Conservation (phyloP, 2,113 vertebrate species). For the Bombycilla garrulus region DNA sequence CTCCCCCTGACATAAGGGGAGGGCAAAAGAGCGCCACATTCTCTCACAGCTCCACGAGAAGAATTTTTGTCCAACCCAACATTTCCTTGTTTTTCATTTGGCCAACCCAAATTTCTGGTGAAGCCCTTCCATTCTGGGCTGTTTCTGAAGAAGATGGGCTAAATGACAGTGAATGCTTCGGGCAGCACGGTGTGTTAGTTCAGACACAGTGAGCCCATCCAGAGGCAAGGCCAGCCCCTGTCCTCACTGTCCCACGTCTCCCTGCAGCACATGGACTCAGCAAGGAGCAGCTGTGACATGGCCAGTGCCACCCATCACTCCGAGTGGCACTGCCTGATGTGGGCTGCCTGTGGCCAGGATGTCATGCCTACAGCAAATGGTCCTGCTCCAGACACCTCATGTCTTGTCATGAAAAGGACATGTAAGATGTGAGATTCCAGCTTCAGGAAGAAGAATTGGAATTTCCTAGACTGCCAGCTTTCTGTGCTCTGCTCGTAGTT, state of each 20-base stretch:
- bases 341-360: accelerated
- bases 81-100: neutral
- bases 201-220: neutral
- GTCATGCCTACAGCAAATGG: neutral
- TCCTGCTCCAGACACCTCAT: accelerated
- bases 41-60: neutral
- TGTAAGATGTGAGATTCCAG: neutral
- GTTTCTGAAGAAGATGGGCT: neutral
- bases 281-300: neutral
- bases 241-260: neutral
- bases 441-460: neutral
- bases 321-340: accelerated
- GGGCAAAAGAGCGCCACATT: neutral
- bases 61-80: neutral
- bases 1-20: too few relatives aligned
- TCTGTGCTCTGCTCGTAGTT: neutral
- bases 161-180: neutral
- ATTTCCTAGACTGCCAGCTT: neutral
- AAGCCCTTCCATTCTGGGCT: neutral
- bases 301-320: accelerated
- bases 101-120: neutral
- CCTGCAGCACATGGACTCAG: neutral
- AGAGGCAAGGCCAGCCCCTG: neutral
- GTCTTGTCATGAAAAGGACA: neutral
- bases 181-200: accelerated